Percentiles rank a stretch among this genome's conserved stretches.
These are phyloP conservation scores for Diglossa cyanea DNA, from an alignment of 2,797 vertebrate genomes.

Conservation along the genomic window DNA sequence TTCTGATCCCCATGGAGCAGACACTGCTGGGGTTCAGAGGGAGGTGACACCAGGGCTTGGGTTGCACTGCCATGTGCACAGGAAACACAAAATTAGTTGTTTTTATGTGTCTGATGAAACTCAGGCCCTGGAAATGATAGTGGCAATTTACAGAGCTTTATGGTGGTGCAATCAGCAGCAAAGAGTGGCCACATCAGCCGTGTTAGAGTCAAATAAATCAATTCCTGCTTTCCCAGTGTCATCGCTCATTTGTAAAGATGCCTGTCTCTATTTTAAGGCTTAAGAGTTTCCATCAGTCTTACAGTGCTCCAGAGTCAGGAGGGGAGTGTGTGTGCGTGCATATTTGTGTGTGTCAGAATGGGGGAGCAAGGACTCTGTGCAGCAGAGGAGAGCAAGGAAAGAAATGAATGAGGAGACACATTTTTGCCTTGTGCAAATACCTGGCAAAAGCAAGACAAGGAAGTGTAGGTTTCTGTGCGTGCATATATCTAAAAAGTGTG, in stretches of 20 bases:
- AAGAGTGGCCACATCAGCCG: not conserved
- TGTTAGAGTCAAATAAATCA: not conserved
- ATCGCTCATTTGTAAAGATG: not conserved
- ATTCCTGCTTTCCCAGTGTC: not conserved
- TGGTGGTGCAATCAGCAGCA: not conserved
- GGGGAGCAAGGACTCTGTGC: not conserved
- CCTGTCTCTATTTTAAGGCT: not conserved
- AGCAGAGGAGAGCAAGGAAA: not conserved
- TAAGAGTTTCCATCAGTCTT: not conserved
- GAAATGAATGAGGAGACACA: not conserved
- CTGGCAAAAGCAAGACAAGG: not conserved
- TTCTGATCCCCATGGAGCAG: not conserved
- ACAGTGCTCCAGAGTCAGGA: not conserved
- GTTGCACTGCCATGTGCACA: fast-evolving
- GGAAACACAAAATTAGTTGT: not conserved
- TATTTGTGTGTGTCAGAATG: not conserved
- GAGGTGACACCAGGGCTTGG: not conserved
- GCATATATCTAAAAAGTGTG: not conserved
- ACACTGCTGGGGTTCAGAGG: not conserved
- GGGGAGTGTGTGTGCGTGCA: too few relatives aligned
- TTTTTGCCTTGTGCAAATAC: not conserved
- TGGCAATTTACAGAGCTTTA: not conserved
- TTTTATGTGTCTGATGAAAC: not conserved
- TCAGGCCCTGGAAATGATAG: not conserved
- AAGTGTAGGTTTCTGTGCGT: not conserved